These are phyloP conservation scores for Spicauda simplicius DNA, from an alignment of 2,888 invertebrate species.

Conservation along the genomic window DNA sequence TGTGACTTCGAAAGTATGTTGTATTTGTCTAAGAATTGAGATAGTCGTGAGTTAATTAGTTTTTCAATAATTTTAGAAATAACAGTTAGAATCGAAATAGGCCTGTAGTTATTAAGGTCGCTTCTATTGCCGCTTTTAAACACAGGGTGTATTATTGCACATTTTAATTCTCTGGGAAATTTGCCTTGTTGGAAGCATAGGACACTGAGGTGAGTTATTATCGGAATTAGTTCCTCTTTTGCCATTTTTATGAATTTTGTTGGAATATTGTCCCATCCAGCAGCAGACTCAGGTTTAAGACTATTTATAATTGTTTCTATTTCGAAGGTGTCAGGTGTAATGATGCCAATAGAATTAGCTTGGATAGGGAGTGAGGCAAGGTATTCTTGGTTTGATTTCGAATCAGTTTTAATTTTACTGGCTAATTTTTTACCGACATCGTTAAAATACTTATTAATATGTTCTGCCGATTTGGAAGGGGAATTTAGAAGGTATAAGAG, in stretches of 20 bases:
- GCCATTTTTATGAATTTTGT: conserved; percentile 11
- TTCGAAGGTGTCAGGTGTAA: not conserved
- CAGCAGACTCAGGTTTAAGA: not conserved
- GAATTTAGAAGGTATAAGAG: not conserved
- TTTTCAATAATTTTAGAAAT: conserved; percentile 6
- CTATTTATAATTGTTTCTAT: not conserved
- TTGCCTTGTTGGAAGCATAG: not conserved
- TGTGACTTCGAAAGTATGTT: not conserved
- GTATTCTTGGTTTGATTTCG: not conserved
- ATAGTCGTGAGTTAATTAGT: not conserved
- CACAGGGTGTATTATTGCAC: not conserved
- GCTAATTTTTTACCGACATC: not conserved
- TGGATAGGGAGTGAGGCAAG: not conserved
- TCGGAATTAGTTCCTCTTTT: not conserved
- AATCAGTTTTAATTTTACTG: not conserved
- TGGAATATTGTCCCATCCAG: not conserved
- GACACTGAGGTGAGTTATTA: not conserved
- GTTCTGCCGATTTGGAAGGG: not conserved
- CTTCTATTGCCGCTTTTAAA: conserved; percentile 1
- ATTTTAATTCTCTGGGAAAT: not conserved
- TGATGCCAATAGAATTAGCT: not conserved
- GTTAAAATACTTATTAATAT: not conserved
- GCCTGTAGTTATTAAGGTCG: conserved; percentile 2
- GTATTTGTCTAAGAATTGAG: not conserved
- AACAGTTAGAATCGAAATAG: not conserved